A percentile compares a stretch with the other conserved stretches of the same genome.
Conservation (phyloP, 2,113 vertebrate species). For the Cettia cetti region DNA sequence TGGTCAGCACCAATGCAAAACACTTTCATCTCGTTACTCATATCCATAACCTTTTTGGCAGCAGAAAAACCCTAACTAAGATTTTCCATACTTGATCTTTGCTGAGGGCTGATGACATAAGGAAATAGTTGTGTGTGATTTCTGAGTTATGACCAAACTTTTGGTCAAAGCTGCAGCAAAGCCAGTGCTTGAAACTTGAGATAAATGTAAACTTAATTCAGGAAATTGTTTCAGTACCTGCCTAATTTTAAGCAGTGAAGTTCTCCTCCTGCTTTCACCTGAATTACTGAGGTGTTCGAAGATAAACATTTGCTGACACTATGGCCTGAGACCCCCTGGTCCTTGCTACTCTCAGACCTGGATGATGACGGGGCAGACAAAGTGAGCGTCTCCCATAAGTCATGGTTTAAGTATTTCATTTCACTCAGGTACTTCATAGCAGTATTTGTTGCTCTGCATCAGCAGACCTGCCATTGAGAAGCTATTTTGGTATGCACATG, state of each 20-base stretch:
- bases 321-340: neutral
- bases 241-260: conserved; percentile 29
- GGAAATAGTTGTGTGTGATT: conserved; percentile 32
- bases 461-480: neutral
- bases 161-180: conserved; percentile 17
- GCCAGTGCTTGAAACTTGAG: neutral
- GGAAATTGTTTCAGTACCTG: conserved; percentile 47
- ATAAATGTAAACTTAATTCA: neutral
- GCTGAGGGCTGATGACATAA: neutral
- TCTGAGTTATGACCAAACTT: conserved; percentile 35
- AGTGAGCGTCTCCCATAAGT: neutral
- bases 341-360: neutral
- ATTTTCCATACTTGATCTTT: neutral
- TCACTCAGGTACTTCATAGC: accelerated
- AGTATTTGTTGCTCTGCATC: neutral
- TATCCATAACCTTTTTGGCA: neutral
- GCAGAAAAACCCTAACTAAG: neutral
- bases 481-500: neutral
- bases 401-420: neutral
- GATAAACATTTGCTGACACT: neutral
- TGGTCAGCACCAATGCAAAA: neutral
- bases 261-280: neutral
- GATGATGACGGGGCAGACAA: neutral
- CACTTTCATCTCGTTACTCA: accelerated
- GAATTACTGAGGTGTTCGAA: neutral